These are phyloP conservation scores for Agonopterix heracliana DNA, from an alignment of 2,888 invertebrate genomes.

Conservation along the genomic window DNA sequence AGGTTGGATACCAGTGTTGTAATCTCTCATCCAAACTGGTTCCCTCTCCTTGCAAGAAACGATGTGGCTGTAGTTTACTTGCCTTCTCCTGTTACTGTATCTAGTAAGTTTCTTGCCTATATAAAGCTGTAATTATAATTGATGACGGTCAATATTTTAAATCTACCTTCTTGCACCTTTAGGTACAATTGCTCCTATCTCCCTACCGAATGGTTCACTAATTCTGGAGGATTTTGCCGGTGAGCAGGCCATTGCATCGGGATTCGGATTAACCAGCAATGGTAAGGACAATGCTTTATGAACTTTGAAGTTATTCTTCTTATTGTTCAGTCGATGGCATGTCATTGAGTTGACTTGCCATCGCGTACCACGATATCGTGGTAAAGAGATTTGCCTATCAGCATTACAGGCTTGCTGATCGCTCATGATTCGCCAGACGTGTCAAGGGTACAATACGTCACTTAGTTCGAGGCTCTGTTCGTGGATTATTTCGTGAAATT, in stretches of 20 bases:
- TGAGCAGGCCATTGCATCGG: slow-evolving; percentile 29
- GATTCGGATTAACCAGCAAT: slow-evolving; percentile 34
- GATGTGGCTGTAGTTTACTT: slow-evolving; percentile 40
- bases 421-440: too few relatives aligned
- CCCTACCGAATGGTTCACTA: slow-evolving; percentile 28
- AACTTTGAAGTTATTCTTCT: neutral
- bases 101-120: slow-evolving; percentile 22
- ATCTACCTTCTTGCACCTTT: neutral
- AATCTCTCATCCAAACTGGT: slow-evolving; percentile 35
- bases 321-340: too few relatives aligned
- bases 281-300: slow-evolving; percentile 22
- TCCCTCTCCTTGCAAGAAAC: slow-evolving; percentile 29
- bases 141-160: too few relatives aligned
- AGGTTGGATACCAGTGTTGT: slow-evolving; percentile 29
- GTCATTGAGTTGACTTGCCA: too few relatives aligned
- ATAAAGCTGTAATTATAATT: too few relatives aligned
- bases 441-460: too few relatives aligned
- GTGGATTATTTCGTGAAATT: too few relatives aligned
- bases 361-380: too few relatives aligned
- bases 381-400: too few relatives aligned
- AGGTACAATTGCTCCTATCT: slow-evolving; percentile 29
- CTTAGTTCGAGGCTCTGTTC: too few relatives aligned
- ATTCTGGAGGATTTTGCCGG: slow-evolving; percentile 22
- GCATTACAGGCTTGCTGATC: too few relatives aligned
- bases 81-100: slow-evolving; percentile 14